Percentiles rank a stretch among this genome's conserved stretches.
Evolutionary conservation across 2,888 invertebrate species (phyloP).

Genomic region (Trichacis sp.): DNA sequence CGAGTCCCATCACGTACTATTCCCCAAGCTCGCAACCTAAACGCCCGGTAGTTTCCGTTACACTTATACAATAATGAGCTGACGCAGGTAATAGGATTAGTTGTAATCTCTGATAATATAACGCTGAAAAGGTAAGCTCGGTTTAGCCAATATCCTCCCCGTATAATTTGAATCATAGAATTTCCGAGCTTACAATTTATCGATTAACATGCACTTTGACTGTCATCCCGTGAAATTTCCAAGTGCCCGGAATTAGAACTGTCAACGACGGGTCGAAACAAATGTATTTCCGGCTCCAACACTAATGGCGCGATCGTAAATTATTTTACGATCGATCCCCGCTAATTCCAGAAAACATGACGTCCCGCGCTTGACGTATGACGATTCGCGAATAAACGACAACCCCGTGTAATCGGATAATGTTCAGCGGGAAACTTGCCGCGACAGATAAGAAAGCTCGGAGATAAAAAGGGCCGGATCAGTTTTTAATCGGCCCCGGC

Average conservation of each 20-base stretch:
- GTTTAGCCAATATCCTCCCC: conserved; percentile 48
- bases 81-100: conserved; percentile 68
- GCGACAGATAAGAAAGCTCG: conserved; percentile 12
- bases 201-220: neutral
- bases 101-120: conserved; percentile 67
- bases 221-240: neutral
- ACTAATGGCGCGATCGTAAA: too few relatives aligned
- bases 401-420: neutral
- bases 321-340: conserved; percentile 6
- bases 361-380: too few relatives aligned
- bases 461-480: conserved; percentile 48
- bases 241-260: neutral
- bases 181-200: conserved; percentile 20
- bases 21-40: conserved; percentile 37
- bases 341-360: neutral
- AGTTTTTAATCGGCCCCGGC: conserved; percentile 52
- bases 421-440: neutral
- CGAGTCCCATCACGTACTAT: conserved; percentile 18
- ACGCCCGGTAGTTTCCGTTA: conserved; percentile 39
- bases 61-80: conserved; percentile 67
- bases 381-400: neutral
- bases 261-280: conserved; percentile 25
- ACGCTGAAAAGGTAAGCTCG: conserved; percentile 66
- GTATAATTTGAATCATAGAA: conserved; percentile 31
- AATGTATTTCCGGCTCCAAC: conserved; percentile 32